phyloP scores from a whole-genome alignment of 2,888 invertebrate genomes.

The Choreutis nemorana region DNA sequence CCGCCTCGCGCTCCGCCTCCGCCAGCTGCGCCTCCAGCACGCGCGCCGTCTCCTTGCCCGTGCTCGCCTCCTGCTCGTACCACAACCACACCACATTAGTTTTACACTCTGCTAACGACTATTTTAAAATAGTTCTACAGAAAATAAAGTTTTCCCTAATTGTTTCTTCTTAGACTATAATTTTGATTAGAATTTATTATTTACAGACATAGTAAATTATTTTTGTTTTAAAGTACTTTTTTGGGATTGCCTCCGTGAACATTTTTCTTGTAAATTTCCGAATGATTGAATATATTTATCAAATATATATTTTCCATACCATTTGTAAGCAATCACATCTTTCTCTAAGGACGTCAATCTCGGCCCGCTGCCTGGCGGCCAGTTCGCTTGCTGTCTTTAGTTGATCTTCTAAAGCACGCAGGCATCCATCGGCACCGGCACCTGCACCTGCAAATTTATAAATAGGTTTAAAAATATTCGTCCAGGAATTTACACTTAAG shows the following conservation, averaged over 20 bases:
- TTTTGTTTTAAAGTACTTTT: not conserved
- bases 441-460: conserved; percentile 32
- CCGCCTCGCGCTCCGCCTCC: conserved; percentile 80
- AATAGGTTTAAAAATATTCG: no score
- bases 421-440: conserved; percentile 72
- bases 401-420: conserved; percentile 78
- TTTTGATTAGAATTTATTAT: not conserved
- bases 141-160: not conserved
- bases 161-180: not conserved
- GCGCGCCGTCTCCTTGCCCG: conserved; percentile 72
- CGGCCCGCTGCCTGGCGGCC: conserved; percentile 77
- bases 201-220: not conserved
- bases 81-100: no score
- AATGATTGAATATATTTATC: not conserved
- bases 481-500: no score
- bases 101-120: not conserved
- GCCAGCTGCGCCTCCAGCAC: conserved; percentile 76
- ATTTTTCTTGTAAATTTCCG: no score
- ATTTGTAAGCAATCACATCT: conserved; percentile 75
- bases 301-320: no score
- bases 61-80: conserved; percentile 68
- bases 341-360: conserved; percentile 75
- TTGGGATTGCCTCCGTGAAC: no score
- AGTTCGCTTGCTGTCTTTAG: conserved; percentile 78
- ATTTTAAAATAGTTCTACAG: not conserved